Evolutionary conservation across 2,797 vertebrate species (phyloP), one percentile per base, ranked within the genome.

Genomic region (Gymnoscopelus braueri): DNA sequence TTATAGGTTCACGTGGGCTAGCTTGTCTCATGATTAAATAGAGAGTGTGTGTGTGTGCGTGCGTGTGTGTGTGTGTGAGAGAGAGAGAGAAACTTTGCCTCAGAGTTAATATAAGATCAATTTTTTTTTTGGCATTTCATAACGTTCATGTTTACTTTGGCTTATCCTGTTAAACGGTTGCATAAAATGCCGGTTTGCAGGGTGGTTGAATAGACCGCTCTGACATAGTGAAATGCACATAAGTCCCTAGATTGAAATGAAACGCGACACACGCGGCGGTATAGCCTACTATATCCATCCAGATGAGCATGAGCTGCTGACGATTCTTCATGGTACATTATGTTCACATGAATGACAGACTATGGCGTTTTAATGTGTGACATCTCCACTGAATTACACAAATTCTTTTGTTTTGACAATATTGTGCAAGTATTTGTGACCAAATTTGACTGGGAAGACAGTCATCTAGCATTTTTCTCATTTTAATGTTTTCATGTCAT

Each of bases 131-230:
- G 63, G 51, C 66, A 70, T 59, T 73, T 80, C 6, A 19, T 80
- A 85, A 81, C 75, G 82, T 81, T 77, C 23, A 83, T 77, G 66
- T 72, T 64, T 19, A 44, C 54, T 78, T 78, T 73, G 78, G 81
- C 85, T 80, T 67, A 76, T 78, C 49, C 52, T 44, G 58, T 77
- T 19, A 23, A 24, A 23, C 26, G 71, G 56, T 88, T 84, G 63
- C 69, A 47, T 79, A 80, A 80, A 77, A 50, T 47, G 50, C 11
- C 23, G 68, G 15, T 80, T 78, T 58, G n/a, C 23, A 58, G 58
- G 50, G 15, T 68, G 59, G 19, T 79, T 77, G 67, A 83, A 75
- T 62, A 52, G 48, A 15, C 32, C 69, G 44, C 65, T 81, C 57
- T 69, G 51, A 15, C 39, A 57, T 60, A 52, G 65, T n/a, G 14